Evolutionary conservation across 1,140 invertebrate genomes (phyloP).

Genomic region (Halesus radiatus): DNA sequence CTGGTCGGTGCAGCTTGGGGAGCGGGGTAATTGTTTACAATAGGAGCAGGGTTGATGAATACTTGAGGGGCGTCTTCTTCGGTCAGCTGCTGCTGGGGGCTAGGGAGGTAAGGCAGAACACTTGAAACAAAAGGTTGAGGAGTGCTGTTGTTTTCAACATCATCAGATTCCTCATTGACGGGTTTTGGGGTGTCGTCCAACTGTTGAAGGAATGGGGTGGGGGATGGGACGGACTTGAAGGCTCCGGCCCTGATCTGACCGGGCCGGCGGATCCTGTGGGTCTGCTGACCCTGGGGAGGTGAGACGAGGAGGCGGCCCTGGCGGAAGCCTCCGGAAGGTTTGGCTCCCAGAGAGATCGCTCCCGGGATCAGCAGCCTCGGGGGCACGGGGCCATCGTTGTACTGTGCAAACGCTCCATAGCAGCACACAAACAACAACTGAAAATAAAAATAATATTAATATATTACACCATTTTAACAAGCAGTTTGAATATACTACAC

Average conservation of each 20-base stretch:
- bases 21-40: constrained; percentile 62
- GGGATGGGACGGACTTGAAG: constrained; percentile 70
- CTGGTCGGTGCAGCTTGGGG: constrained; percentile 60
- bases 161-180: constrained; percentile 72
- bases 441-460: constrained; percentile 55
- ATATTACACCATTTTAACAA: too few species aligned
- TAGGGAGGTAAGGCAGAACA: constrained; percentile 41
- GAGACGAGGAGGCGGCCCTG: constrained; percentile 64
- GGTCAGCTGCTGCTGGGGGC: constrained; percentile 62
- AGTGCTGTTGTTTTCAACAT: constrained; percentile 62
- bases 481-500: too few species aligned
- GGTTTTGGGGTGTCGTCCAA: constrained; percentile 71
- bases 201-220: constrained; percentile 67
- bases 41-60: constrained; percentile 63
- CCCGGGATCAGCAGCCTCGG: constrained; percentile 74
- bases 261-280: constrained; percentile 68
- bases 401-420: constrained; percentile 68
- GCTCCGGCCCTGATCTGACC: constrained; percentile 66
- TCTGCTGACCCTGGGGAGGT: constrained; percentile 58
- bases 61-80: constrained; percentile 67
- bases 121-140: constrained; percentile 47
- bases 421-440: constrained; percentile 68
- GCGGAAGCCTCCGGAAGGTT: constrained; percentile 62
- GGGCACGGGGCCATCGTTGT: constrained; percentile 66
- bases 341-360: constrained; percentile 68